A percentile compares a stretch with the other conserved stretches of the same genome.
Evolutionary conservation across 2,797 vertebrate genomes (phyloP).

Genomic region (Fratercula arctica): DNA sequence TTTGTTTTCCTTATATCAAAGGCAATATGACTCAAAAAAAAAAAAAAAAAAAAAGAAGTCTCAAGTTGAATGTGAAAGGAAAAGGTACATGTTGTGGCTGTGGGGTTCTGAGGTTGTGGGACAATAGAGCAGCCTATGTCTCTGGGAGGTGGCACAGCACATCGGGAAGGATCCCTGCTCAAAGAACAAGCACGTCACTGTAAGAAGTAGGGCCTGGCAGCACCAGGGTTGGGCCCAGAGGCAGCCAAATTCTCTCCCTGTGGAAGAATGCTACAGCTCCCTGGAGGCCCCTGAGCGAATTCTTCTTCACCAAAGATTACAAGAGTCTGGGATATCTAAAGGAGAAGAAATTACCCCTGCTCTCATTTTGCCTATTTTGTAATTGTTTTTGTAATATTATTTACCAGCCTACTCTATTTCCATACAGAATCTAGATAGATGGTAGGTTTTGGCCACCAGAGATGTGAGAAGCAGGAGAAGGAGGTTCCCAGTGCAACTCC

Average conservation of each 20-base stretch:
- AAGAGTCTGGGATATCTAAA: not conserved
- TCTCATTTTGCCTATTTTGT: not conserved
- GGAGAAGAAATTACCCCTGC: not conserved
- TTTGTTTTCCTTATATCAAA: not conserved
- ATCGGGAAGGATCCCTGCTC: not conserved
- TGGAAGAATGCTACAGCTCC: not conserved
- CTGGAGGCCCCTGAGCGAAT: not conserved
- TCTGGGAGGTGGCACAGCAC: not conserved
- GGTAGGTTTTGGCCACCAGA: not conserved
- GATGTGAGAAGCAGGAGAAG: not conserved
- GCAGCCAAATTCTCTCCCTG: not conserved
- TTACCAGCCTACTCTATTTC: not conserved
- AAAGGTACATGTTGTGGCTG: not conserved
- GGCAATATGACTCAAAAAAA: not conserved
- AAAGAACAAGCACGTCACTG: not conserved
- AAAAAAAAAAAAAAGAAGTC: not conserved
- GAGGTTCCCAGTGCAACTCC: not conserved
- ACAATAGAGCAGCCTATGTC: fast-evolving
- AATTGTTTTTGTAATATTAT: not conserved
- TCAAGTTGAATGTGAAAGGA: not conserved
- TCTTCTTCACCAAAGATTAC: not conserved
- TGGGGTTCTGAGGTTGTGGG: not conserved
- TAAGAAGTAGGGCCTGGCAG: not conserved
- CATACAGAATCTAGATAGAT: not conserved
- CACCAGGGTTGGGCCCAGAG: not conserved